Conservation (phyloP, 2,113 vertebrate species). For the Salminus brasiliensis region DNA sequence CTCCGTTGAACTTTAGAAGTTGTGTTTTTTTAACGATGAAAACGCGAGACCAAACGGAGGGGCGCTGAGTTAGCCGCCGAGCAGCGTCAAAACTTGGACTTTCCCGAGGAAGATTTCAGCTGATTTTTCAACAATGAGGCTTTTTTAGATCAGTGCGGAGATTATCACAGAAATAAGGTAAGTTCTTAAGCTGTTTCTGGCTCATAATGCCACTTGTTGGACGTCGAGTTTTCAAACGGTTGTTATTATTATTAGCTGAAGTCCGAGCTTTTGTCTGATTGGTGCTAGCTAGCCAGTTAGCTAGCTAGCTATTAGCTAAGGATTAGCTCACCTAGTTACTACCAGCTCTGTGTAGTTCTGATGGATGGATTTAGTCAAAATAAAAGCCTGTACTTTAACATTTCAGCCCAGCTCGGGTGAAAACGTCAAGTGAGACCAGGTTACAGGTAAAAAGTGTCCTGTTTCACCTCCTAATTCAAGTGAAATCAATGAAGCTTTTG, state of each 20-base stretch:
- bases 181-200: not conserved
- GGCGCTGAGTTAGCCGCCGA: not conserved
- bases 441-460: no score
- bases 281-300: not conserved
- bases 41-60: not conserved
- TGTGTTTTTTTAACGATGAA: not conserved
- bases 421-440: not conserved
- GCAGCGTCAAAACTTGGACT: not conserved
- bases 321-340: not conserved
- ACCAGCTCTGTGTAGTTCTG: not conserved
- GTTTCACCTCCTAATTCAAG: no score
- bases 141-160: not conserved
- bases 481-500: no score
- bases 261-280: not conserved
- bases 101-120: not conserved
- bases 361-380: no score
- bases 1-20: not conserved
- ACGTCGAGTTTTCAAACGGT: not conserved
- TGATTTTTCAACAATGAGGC: not conserved
- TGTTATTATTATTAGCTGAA: not conserved
- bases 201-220: constrained; percentile 1
- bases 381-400: not conserved
- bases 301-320: not conserved
- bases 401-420: not conserved
- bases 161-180: not conserved